Conservation (phyloP, 2,113 vertebrate genomes). For the Protomyctophum bolini region DNA sequence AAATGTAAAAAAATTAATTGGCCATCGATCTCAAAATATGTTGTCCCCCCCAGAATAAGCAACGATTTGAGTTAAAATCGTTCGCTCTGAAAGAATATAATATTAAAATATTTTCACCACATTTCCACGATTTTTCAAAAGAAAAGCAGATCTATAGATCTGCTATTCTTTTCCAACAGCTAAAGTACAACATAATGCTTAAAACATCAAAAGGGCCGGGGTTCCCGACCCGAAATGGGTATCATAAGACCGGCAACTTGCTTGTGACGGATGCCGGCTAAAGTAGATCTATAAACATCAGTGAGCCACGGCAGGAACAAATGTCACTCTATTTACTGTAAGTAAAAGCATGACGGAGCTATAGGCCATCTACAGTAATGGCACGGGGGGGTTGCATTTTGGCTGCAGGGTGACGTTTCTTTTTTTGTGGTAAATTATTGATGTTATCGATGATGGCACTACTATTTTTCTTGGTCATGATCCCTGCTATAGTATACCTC, state of each 20-base stretch:
- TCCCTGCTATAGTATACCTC: slow-evolving; percentile 14
- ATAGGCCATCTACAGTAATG: slow-evolving; percentile 40
- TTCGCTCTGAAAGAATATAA: too few species aligned
- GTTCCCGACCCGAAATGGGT: too few species aligned
- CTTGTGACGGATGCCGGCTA: slow-evolving; percentile 45
- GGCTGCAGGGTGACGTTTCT: neutral
- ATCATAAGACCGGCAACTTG: slow-evolving; percentile 42
- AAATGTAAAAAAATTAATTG: too few species aligned
- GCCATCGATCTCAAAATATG: too few species aligned
- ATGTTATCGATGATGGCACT: slow-evolving; percentile 11
- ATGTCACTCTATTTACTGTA: slow-evolving; percentile 22
- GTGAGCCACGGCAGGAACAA: slow-evolving; percentile 44
- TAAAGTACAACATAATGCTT: too few species aligned
- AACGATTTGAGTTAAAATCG: too few species aligned
- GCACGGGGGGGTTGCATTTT: slow-evolving; percentile 3
- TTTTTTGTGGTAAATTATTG: slow-evolving; percentile 41
- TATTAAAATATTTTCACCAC: too few species aligned
- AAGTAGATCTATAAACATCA: slow-evolving; percentile 44
- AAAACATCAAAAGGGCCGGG: too few species aligned
- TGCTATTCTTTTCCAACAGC: too few species aligned
- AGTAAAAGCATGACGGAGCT: slow-evolving; percentile 43
- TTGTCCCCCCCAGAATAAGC: too few species aligned
- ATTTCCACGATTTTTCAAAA: too few species aligned
- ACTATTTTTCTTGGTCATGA: slow-evolving; percentile 22
- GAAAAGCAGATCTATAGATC: too few species aligned